These are phyloP conservation scores for Spinus olivaceus DNA, from an alignment of 2,797 vertebrate genomes.

Conservation along the genomic window DNA sequence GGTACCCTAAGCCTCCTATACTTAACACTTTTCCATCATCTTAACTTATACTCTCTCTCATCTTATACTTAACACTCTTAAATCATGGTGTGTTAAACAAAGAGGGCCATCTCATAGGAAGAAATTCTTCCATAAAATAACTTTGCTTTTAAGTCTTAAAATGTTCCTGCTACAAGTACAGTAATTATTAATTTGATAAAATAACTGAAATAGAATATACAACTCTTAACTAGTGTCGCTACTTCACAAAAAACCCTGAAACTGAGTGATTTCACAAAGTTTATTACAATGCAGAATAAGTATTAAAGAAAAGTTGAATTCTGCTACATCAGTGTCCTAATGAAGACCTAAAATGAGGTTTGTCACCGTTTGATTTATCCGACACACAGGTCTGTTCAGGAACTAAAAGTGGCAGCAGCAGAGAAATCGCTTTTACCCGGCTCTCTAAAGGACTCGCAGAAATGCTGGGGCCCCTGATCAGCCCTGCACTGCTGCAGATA, in stretches of 20 bases:
- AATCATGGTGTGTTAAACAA: background rate
- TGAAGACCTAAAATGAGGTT: fast-evolving
- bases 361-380: fast-evolving
- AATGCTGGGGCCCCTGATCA: background rate
- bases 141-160: background rate
- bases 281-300: background rate
- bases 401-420: fast-evolving
- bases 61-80: background rate
- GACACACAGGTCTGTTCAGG: fast-evolving
- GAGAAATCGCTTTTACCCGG: fast-evolving
- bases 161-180: background rate
- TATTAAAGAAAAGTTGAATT: background rate
- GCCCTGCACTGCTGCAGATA: background rate
- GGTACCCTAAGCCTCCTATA: background rate
- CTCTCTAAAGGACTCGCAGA: fast-evolving
- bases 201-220: background rate
- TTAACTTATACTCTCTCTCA: too few species aligned
- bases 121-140: background rate
- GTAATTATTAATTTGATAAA: background rate
- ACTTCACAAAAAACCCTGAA: background rate
- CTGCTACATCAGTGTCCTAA: background rate
- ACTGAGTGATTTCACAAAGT: background rate
- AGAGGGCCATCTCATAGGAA: background rate
- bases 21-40: background rate
- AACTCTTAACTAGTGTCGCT: background rate